A percentile compares a stretch with the other conserved stretches of the same genome.
These are phyloP conservation scores for Gyps fulvus DNA, from an alignment of 2,113 vertebrate genomes.

Conservation along the genomic window DNA sequence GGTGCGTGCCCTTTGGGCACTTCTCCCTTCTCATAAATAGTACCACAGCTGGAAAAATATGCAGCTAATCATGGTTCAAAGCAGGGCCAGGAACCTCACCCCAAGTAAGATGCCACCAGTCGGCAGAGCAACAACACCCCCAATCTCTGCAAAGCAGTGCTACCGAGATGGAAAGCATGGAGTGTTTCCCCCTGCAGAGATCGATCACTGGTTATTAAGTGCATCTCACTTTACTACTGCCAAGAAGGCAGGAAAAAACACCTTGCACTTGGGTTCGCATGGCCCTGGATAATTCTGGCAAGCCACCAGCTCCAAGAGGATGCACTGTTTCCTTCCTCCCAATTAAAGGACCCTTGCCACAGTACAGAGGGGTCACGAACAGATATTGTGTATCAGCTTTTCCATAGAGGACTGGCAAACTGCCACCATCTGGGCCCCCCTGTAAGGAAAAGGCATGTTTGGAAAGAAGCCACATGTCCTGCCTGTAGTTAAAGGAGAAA, in stretches of 20 bases:
- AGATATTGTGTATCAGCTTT: background rate
- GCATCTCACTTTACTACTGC: background rate
- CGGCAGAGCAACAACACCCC: accelerated
- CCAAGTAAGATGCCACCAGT: background rate
- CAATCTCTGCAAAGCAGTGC: background rate
- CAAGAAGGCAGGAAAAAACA: background rate
- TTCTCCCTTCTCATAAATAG: background rate
- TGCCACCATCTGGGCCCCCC: background rate
- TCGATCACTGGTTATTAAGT: background rate
- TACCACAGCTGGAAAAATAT: background rate
- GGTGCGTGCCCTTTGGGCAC: accelerated
- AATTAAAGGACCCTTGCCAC: background rate
- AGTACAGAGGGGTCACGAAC: background rate
- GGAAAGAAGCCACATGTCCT: background rate
- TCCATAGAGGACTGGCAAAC: background rate
- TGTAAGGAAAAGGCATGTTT: background rate
- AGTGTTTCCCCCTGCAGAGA: background rate
- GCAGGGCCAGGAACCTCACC: background rate
- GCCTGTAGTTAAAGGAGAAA: background rate
- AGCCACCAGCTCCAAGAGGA: background rate
- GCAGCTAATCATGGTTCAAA: background rate
- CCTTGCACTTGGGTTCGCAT: background rate
- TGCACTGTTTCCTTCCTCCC: background rate
- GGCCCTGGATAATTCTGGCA: background rate
- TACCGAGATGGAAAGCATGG: background rate